A percentile compares a stretch with the other conserved stretches of the same genome.
phyloP scores from a whole-genome alignment of 2,113 vertebrate genomes.

The Balaeniceps rex region DNA sequence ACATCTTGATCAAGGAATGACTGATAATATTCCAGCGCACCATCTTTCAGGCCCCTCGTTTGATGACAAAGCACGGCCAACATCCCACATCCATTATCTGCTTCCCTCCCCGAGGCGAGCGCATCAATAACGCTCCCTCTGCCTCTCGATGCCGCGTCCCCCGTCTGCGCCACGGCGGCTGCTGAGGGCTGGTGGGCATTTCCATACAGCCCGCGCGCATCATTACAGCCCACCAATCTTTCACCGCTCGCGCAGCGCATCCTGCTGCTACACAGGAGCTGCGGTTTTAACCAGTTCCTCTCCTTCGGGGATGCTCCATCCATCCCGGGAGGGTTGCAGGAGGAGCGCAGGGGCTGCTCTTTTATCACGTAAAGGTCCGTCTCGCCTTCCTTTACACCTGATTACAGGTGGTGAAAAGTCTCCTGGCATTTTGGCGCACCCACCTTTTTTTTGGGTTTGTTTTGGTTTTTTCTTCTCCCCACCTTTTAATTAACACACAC shows the following conservation, averaged over 20 bases:
- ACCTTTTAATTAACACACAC: constrained; percentile 45
- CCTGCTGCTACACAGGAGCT: constrained; percentile 38
- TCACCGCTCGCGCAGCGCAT: constrained; percentile 48
- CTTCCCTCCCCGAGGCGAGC: constrained; percentile 87
- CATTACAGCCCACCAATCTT: constrained; percentile 77
- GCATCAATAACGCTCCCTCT: constrained; percentile 92
- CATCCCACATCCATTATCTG: constrained; percentile 90
- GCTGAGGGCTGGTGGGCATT: constrained; percentile 73
- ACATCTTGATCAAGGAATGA: constrained; percentile 99
- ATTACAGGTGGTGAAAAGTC: neutral
- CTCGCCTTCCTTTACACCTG: neutral
- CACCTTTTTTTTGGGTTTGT: neutral
- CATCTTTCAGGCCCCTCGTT: constrained; percentile 97
- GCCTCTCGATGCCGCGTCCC: constrained; percentile 52
- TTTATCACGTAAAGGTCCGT: fast-evolving
- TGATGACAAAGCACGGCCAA: constrained; percentile 92
- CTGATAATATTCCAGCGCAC: constrained; percentile 88
- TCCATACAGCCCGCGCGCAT: constrained; percentile 61
- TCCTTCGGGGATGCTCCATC: neutral
- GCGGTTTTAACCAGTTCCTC: constrained; percentile 54
- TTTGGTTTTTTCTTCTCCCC: neutral
- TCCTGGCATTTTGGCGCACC: neutral
- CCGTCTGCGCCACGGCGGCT: constrained; percentile 54
- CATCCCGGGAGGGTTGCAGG: neutral
- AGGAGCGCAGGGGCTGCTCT: fast-evolving